Base-by-base conservation (phyloP, 1,140 invertebrate genomes). In the Samia ricini region DNA sequence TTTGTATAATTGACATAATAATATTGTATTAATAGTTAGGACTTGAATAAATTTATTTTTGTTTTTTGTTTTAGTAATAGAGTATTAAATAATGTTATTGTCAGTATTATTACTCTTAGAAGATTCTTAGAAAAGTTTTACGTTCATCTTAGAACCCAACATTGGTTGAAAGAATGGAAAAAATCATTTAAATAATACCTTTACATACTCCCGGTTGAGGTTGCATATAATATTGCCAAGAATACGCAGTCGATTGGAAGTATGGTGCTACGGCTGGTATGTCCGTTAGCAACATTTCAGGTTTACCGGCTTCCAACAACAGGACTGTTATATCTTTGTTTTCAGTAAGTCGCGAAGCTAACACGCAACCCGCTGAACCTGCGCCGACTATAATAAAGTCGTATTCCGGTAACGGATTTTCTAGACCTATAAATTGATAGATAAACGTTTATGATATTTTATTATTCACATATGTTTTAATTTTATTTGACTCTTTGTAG, bases 371-470 rank as follows among this genome's bases (percentile, higher is more conserved):
- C 1, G 91, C 93, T 0, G 93, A 93, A 2, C 95, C 95, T 1
- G 92, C 96, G 0, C 98, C 98, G 1, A 99, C 93, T 42, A 97
- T 92, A 33, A 98, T 94, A 72, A 97, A 97, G 85, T 97, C 96
- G 69, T 97, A 97, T 18, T 93, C 81, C 0, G 65, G 56, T 15
- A 78, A 68, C 0, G 86, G 83, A 10, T 73, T 42, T 15, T 74
- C 65, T 0, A 77, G 66, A 50, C 82, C 86, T 89, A 59, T 19
- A 78, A 85, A 54, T 29, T 1, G 10, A 4, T 51, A 51, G n/a
- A 51, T 18, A 20, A 20, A 18, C 2, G 3, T 19, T 51, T 19
- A 51, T 51, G 49, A 51, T 1, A 50, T 50, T 19, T 50, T n/a
- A 51, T 19, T 20, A 18, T 51, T 51, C 18, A 5, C 10, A 48